A percentile compares a stretch with the other conserved stretches of the same genome.
These are phyloP conservation scores for Tipula confusa DNA, from an alignment of 2,888 invertebrate species.

Conservation along the genomic window DNA sequence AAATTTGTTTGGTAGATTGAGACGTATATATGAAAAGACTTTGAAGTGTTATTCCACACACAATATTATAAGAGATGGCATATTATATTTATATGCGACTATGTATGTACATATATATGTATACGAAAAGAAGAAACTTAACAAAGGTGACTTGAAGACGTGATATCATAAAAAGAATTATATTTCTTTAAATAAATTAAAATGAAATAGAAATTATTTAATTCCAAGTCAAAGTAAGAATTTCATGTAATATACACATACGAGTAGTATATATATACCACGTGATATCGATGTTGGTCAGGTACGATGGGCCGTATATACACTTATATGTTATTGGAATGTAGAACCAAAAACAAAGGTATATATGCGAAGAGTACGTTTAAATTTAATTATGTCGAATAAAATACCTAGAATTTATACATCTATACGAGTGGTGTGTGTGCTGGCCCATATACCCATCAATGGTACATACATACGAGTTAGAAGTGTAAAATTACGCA, in stretches of 20 bases:
- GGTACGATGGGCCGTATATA: not conserved
- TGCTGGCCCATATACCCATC: too few relatives aligned
- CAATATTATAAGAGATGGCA: not conserved
- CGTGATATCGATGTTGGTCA: not conserved
- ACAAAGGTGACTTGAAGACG: conserved; percentile 5
- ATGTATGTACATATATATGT: too few relatives aligned
- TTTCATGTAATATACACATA: not conserved
- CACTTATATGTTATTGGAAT: not conserved
- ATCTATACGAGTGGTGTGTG: not conserved
- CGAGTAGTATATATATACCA: too few relatives aligned
- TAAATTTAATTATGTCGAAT: not conserved
- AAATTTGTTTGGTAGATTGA: not conserved
- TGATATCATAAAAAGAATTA: conserved; percentile 12
- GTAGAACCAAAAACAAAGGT: not conserved
- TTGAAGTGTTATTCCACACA: not conserved
- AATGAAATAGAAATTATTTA: not conserved
- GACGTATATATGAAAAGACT: not conserved
- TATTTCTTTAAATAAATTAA: conserved; percentile 20
- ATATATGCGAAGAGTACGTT: too few relatives aligned
- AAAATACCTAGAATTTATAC: not conserved
- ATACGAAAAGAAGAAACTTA: not conserved
- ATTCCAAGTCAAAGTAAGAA: not conserved
- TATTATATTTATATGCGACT: too few relatives aligned
- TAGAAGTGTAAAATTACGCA: not conserved
- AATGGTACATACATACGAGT: not conserved